Evolutionary conservation across 2,888 invertebrate genomes (phyloP).

Genomic region (Dolichomitus sp.): DNA sequence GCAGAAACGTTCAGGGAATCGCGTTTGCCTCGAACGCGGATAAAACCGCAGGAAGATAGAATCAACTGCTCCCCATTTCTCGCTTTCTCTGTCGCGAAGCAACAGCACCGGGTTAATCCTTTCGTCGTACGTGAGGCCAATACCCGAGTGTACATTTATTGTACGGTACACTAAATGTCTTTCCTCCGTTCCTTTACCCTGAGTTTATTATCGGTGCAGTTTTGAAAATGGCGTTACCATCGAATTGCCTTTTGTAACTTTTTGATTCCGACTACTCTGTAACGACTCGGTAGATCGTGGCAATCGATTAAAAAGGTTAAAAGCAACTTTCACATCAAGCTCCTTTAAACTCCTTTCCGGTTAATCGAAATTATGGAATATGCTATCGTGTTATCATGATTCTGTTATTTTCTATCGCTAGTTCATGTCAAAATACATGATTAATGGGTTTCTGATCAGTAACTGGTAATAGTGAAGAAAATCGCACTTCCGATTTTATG

Average conservation of each 20-base stretch:
- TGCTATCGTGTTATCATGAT: too few relatives aligned
- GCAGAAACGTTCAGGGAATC: background rate
- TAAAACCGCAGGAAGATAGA: conserved; percentile 40
- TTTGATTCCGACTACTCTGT: conserved; percentile 11
- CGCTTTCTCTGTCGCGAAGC: conserved; percentile 39
- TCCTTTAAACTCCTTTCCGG: background rate
- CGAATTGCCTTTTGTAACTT: conserved; percentile 17
- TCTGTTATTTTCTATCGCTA: background rate
- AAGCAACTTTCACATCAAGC: conserved; percentile 24
- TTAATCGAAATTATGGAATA: too few relatives aligned
- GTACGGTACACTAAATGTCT: conserved; percentile 9
- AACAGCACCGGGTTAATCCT: conserved; percentile 40
- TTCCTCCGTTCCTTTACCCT: background rate
- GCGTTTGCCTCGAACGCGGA: conserved; percentile 21
- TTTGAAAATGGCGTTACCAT: background rate
- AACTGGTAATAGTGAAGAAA: too few relatives aligned
- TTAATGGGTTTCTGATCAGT: background rate
- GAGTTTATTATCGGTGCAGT: background rate
- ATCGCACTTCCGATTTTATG: too few relatives aligned
- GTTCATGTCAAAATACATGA: background rate
- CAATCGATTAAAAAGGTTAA: conserved; percentile 9
- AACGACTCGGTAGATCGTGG: background rate
- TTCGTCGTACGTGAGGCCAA: conserved; percentile 40
- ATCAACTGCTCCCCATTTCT: conserved; percentile 36
- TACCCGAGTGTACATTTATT: conserved; percentile 25